Evolutionary conservation across 2,888 invertebrate genomes (phyloP).

Genomic region (Drosophila silvestris): DNA sequence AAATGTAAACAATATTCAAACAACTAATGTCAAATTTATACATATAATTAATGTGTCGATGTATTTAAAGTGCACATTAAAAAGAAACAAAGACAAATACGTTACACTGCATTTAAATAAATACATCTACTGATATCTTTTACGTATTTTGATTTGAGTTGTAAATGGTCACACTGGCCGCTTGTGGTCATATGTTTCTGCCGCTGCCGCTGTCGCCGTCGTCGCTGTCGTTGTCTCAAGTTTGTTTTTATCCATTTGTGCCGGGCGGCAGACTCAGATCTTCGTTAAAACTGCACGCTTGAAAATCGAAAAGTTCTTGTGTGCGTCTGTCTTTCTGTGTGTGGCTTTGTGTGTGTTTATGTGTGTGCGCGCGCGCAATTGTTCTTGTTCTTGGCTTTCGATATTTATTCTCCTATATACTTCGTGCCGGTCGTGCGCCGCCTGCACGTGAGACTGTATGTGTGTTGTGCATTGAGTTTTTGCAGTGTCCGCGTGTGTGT

Average conservation of each 20-base stretch:
- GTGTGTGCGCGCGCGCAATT: conserved; percentile 55
- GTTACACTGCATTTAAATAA: too few species aligned
- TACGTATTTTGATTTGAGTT: background rate
- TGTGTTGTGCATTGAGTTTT: conserved; percentile 30
- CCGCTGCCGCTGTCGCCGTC: conserved; percentile 30
- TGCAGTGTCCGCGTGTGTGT: conserved; percentile 17
- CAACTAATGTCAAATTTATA: background rate
- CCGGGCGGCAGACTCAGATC: conserved; percentile 51
- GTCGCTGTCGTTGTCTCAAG: conserved; percentile 24
- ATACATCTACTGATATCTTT: background rate
- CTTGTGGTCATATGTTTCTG: conserved; percentile 33
- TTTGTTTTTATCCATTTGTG: conserved; percentile 60
- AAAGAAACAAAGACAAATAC: too few species aligned
- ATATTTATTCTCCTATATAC: conserved; percentile 29
- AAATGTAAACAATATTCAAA: background rate
- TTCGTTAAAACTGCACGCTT: conserved; percentile 34
- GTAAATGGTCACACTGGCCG: conserved; percentile 32
- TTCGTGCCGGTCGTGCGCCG: conserved; percentile 56
- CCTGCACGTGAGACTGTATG: conserved; percentile 27
- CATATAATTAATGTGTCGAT: background rate
- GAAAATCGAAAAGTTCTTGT: conserved; percentile 44
- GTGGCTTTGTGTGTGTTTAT: conserved; percentile 16
- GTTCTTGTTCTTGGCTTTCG: conserved; percentile 39
- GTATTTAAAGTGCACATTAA: background rate
- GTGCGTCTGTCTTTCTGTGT: conserved; percentile 2